A percentile compares a stretch with the other conserved stretches of the same genome.
Evolutionary conservation across 2,113 vertebrate species (phyloP).

Genomic region (Misgurnus mizolepis): DNA sequence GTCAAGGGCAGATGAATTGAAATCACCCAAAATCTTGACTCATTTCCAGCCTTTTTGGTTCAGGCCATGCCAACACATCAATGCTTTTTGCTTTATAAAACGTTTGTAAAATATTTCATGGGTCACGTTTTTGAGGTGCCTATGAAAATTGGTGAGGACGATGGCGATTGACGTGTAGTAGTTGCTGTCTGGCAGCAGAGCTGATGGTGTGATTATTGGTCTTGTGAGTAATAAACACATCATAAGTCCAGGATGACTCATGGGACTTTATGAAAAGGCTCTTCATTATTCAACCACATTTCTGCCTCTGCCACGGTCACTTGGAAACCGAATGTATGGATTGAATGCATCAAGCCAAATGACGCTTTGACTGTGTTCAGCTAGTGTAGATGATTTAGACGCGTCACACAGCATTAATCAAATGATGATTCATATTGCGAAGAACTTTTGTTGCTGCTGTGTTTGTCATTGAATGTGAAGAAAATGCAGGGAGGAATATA

Average conservation of each 20-base stretch:
- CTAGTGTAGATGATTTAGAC: neutral
- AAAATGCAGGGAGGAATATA: neutral
- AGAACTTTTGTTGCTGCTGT: neutral
- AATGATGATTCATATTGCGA: constrained; percentile 20
- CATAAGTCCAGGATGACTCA: constrained; percentile 24
- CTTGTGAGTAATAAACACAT: constrained; percentile 41
- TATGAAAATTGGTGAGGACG: neutral
- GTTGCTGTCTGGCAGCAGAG: constrained; percentile 25
- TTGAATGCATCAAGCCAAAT: constrained; percentile 4
- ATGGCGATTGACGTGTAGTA: neutral
- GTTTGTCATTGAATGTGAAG: neutral
- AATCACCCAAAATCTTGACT: neutral
- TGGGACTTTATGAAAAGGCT: constrained; percentile 27
- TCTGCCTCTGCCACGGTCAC: constrained; percentile 17
- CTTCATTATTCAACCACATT: constrained; percentile 28
- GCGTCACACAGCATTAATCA: neutral
- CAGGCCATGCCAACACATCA: neutral
- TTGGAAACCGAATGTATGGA: constrained; percentile 17
- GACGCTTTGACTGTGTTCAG: neutral
- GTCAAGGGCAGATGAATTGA: neutral
- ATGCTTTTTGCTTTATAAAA: neutral
- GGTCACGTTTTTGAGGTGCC: neutral
- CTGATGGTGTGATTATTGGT: constrained; percentile 38
- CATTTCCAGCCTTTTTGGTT: neutral
- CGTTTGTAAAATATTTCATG: constrained; percentile 6